Evolutionary conservation across 37 sponge, comb jelly and placozoan species (phyloP).

Genomic region (Halichondria panicea): DNA sequence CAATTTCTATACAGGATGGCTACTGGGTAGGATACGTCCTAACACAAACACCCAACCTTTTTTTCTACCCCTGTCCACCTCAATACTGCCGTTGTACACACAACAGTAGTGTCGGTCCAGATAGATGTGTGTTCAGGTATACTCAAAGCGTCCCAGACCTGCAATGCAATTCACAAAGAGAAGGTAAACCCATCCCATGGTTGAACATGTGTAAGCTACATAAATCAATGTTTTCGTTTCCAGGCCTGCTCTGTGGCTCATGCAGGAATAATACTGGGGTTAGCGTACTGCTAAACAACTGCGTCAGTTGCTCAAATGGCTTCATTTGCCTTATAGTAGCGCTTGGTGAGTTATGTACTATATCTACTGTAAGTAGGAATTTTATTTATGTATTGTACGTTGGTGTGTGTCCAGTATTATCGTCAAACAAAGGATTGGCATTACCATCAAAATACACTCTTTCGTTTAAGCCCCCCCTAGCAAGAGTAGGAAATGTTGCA

Average conservation of each 20-base stretch:
- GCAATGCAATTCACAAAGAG: conserved; percentile 41
- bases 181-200: conserved; percentile 26
- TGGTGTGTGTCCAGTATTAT: no score
- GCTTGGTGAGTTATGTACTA: no score
- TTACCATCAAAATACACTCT: no score
- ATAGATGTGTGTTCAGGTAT: conserved; percentile 27
- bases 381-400: no score
- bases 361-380: no score
- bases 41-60: conserved; percentile 7
- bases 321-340: no score
- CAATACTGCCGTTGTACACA: conserved; percentile 47
- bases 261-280: conserved; percentile 55
- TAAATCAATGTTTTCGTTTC: background rate
- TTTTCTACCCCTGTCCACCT: conserved; percentile 43
- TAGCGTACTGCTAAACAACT: conserved; percentile 55
- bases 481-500: no score
- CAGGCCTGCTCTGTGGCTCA: conserved; percentile 70
- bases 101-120: conserved; percentile 1
- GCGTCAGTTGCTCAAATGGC: conserved; percentile 57
- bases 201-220: background rate
- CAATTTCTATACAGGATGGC: conserved; percentile 16
- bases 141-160: conserved; percentile 3
- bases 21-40: background rate
- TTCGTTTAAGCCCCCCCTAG: no score
- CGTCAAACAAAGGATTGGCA: no score